phyloP scores from a whole-genome alignment of 1,140 invertebrate genomes.

The Drosophila tropicalis region DNA sequence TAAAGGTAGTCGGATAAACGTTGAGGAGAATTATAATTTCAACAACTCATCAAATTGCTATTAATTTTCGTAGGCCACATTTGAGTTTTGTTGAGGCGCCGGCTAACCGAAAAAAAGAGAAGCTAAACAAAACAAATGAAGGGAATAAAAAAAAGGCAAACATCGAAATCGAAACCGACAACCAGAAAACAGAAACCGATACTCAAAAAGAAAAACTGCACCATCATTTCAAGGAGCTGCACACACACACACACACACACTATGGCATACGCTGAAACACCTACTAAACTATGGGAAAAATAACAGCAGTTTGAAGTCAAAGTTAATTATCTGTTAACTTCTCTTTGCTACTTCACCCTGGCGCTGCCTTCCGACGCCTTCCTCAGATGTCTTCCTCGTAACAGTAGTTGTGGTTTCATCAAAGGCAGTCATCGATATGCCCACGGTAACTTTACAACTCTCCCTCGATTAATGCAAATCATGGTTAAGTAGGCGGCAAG shows the following conservation, averaged over 20 bases:
- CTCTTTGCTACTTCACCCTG: conserved; percentile 56
- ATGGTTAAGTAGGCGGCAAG: conserved; percentile 34
- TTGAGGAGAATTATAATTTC: conserved; percentile 72
- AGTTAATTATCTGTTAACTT: conserved; percentile 78
- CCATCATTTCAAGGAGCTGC: conserved; percentile 63
- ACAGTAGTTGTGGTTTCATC: conserved; percentile 17
- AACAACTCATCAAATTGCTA: conserved; percentile 81
- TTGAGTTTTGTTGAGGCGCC: conserved; percentile 50
- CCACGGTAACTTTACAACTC: background rate
- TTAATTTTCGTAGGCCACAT: conserved; percentile 61
- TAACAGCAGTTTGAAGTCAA: conserved; percentile 30
- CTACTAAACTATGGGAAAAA: conserved; percentile 74
- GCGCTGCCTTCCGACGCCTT: background rate
- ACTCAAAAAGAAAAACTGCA: conserved; percentile 30
- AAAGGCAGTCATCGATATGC: conserved; percentile 40
- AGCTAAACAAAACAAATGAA: background rate
- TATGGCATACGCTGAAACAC: conserved; percentile 48
- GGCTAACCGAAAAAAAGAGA: conserved; percentile 31
- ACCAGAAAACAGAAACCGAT: background rate
- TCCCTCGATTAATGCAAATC: conserved; percentile 48
- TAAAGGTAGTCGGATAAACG: background rate
- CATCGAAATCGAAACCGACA: conserved; percentile 56
- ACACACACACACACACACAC: background rate
- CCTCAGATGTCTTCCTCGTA: background rate
- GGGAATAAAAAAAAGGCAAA: conserved; percentile 11